Base-by-base conservation (phyloP, 1,140 invertebrate species). In the Diachasmimorpha longicaudata region DNA sequence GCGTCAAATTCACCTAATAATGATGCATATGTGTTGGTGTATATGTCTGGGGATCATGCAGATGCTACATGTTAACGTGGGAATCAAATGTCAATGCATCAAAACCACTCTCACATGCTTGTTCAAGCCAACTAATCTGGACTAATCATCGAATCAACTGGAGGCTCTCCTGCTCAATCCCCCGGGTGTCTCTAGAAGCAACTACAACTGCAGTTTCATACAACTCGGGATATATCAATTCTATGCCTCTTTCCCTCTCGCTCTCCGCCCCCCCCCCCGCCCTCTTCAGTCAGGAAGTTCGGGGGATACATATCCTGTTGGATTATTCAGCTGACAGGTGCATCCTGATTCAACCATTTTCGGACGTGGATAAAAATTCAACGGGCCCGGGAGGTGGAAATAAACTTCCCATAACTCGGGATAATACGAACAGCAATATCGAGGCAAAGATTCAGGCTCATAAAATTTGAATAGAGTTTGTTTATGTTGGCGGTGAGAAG, bases 401-500 rank as follows among this genome's bases (percentile, higher is more conserved):
- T 63, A 63, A 23, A 63, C 9, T 63, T 25, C 14, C 44, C 16
- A 25, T 66, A 73, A 73, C 52, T 66, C 13, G 31, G 39, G 39
- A 73, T 63, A 39, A 63, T 73, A 37, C 71, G 37, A 16, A 66
- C 14, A 16, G 9, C n/a, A 42, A 73, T 63, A 73, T 72, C 69
- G 25, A 8, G 39, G 31, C 23, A 71, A 48, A 42, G 6, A 31
- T 46, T 71, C 36, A 21, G 42, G 25, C 44, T 37, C 25, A 52
- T 69, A n/a, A 72, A 14, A 39, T 58, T 25, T 46, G 21, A 67
- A 68, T 67, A 19, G 39, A 69, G 21, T 75, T 75, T 75, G 66
- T 75, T 75, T 75, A 75, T 67, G 48, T 19, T 25, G 58, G 58
- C 58, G 19, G 58, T 11, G 19, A 63, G 58, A 66, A 39, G 42